Conservation (phyloP, 2,113 vertebrate species). For the Pygathrix nemaeus region DNA sequence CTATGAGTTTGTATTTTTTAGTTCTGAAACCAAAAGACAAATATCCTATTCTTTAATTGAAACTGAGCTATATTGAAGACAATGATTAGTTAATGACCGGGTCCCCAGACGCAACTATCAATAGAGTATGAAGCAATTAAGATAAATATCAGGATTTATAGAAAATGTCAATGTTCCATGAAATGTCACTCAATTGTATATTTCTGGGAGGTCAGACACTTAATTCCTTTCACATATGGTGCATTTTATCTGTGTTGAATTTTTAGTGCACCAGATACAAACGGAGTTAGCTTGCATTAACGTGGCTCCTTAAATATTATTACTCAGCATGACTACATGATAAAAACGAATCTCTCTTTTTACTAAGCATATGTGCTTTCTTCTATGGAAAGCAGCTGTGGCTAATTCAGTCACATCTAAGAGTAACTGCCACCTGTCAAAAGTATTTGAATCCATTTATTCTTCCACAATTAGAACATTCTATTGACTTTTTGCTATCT, state of each 20-base stretch:
- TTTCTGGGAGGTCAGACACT: not conserved
- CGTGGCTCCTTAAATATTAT: constrained; percentile 69
- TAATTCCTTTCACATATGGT: constrained; percentile 60
- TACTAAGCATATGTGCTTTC: constrained; percentile 50
- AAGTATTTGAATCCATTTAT: constrained; percentile 48
- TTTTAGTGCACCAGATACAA: constrained; percentile 69
- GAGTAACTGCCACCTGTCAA: constrained; percentile 74
- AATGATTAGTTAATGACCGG: not conserved
- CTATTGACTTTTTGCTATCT: constrained; percentile 41
- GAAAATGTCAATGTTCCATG: not conserved
- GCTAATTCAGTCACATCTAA: constrained; percentile 67
- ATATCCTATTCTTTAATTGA: not conserved
- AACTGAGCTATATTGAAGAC: not conserved
- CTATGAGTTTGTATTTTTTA: not conserved
- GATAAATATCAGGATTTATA: constrained; percentile 18
- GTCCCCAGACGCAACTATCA: not conserved
- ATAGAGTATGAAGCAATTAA: constrained; percentile 16
- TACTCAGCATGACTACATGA: constrained; percentile 31
- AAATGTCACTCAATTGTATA: not conserved
- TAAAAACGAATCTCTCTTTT: constrained; percentile 70
- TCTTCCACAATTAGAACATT: constrained; percentile 53
- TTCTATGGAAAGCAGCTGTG: constrained; percentile 71
- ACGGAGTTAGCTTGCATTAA: constrained; percentile 67
- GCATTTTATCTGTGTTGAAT: constrained; percentile 49
- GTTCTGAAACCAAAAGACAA: not conserved